A percentile compares a stretch with the other conserved stretches of the same genome.
Evolutionary conservation across 2,797 vertebrate species (phyloP).

Genomic region (Novumbra hubbsi): DNA sequence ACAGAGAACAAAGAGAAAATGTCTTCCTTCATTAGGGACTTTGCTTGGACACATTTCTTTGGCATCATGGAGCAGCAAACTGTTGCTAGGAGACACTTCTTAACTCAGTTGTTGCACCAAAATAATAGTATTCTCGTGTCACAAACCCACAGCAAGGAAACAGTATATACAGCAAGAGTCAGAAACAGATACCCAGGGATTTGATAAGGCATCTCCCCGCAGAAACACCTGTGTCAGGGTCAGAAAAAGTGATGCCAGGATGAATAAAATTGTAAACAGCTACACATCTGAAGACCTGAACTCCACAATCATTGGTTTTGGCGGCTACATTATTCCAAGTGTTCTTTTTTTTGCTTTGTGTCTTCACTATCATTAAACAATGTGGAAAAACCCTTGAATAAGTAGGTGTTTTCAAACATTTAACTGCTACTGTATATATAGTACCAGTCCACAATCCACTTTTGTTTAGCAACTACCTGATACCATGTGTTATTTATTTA

Average conservation of each 20-base stretch:
- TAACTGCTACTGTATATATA: too few relatives aligned
- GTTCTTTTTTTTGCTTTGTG: too few relatives aligned
- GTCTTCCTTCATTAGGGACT: conserved; percentile 30
- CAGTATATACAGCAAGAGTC: conserved; percentile 50
- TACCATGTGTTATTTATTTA: too few relatives aligned
- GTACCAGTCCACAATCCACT: too few relatives aligned
- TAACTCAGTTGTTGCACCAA: conserved; percentile 70
- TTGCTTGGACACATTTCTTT: conserved; percentile 62
- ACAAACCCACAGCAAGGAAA: conserved; percentile 65
- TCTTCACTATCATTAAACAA: too few relatives aligned
- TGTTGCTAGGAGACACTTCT: conserved; percentile 80
- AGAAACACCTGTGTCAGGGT: conserved; percentile 41
- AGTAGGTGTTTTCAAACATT: too few relatives aligned
- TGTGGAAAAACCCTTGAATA: too few relatives aligned
- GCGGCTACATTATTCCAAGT: too few relatives aligned
- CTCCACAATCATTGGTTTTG: too few relatives aligned
- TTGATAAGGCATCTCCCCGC: conserved; percentile 39
- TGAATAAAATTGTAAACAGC: background rate
- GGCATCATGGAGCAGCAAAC: conserved; percentile 68
- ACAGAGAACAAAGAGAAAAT: conserved; percentile 16
- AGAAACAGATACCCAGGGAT: conserved; percentile 41
- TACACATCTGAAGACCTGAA: too few relatives aligned
- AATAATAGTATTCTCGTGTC: conserved; percentile 73
- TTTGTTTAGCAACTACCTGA: too few relatives aligned
- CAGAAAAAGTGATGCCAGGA: conserved; percentile 29